phyloP scores from a whole-genome alignment of 2,888 invertebrate species.

The Nasonovia ribisnigri region DNA sequence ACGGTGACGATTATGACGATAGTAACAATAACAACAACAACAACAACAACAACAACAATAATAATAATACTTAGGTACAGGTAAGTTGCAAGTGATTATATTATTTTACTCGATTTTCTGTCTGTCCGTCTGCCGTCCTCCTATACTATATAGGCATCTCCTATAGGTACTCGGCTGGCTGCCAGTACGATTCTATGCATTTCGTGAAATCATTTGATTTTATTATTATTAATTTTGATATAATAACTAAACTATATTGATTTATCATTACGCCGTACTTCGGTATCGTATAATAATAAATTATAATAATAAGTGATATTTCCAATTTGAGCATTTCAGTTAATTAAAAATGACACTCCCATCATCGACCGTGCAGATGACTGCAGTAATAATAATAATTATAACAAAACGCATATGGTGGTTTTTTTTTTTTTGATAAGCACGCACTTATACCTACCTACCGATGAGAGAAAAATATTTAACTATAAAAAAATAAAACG shows the following conservation, averaged over 20 bases:
- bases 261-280: background rate
- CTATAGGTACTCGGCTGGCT: background rate
- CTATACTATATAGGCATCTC: too few species aligned
- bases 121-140: too few species aligned
- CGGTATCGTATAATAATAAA: background rate
- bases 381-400: background rate
- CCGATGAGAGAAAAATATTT: background rate
- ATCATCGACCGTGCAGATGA: background rate
- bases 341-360: background rate
- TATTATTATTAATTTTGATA: background rate
- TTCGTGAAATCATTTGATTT: background rate
- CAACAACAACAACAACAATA: background rate
- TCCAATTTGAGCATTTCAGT: background rate
- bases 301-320: background rate
- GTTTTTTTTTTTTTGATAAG: background rate
- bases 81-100: background rate
- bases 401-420: background rate
- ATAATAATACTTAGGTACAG: too few species aligned
- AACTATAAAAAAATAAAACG: background rate
- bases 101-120: background rate
- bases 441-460: background rate
- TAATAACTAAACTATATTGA: background rate
- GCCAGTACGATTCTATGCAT: background rate
- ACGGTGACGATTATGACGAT: background rate
- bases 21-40: background rate